A percentile compares a stretch with the other conserved stretches of the same genome.
phyloP scores from a whole-genome alignment of 1,140 invertebrate species.

The Tribolium madens region DNA sequence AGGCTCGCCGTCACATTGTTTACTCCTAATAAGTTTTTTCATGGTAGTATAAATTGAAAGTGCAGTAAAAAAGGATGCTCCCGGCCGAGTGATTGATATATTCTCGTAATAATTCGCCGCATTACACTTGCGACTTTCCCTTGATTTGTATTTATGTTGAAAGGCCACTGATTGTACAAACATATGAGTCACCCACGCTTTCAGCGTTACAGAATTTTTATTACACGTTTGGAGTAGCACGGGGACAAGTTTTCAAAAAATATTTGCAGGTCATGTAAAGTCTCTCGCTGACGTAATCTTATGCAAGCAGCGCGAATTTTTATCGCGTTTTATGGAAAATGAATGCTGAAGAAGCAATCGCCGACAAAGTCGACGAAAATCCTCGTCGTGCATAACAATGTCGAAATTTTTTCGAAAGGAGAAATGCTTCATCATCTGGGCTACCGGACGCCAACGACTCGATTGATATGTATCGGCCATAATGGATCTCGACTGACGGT shows the following conservation, averaged over 20 bases:
- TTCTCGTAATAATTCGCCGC: slow-evolving; percentile 46
- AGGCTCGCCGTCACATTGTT: slow-evolving; percentile 29
- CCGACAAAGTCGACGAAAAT: slow-evolving; percentile 25
- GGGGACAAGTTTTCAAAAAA: slow-evolving; percentile 44
- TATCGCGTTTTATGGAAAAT: slow-evolving; percentile 21
- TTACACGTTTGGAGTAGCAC: slow-evolving; percentile 40
- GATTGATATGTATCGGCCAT: slow-evolving; percentile 45
- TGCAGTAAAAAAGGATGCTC: slow-evolving; percentile 2
- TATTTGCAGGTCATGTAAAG: slow-evolving; percentile 27
- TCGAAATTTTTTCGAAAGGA: background rate
- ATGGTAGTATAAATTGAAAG: background rate
- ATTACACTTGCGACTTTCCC: slow-evolving; percentile 46
- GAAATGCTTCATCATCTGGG: slow-evolving; percentile 25
- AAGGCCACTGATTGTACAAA: slow-evolving; percentile 54
- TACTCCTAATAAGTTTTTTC: slow-evolving; percentile 26
- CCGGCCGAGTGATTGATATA: slow-evolving; percentile 48
- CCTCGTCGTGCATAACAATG: background rate
- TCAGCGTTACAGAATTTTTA: slow-evolving; percentile 46
- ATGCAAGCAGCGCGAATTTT: slow-evolving; percentile 8
- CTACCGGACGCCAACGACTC: slow-evolving; percentile 41
- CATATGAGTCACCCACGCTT: slow-evolving; percentile 53
- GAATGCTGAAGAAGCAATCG: background rate
- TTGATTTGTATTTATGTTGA: slow-evolving; percentile 53
- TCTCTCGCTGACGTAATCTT: slow-evolving; percentile 2
- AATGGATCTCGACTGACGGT: slow-evolving; percentile 46